A percentile compares a stretch with the other conserved stretches of the same genome.
These are phyloP conservation scores for Pseudois nayaur DNA, from an alignment of 2,113 vertebrate genomes.

Conservation along the genomic window DNA sequence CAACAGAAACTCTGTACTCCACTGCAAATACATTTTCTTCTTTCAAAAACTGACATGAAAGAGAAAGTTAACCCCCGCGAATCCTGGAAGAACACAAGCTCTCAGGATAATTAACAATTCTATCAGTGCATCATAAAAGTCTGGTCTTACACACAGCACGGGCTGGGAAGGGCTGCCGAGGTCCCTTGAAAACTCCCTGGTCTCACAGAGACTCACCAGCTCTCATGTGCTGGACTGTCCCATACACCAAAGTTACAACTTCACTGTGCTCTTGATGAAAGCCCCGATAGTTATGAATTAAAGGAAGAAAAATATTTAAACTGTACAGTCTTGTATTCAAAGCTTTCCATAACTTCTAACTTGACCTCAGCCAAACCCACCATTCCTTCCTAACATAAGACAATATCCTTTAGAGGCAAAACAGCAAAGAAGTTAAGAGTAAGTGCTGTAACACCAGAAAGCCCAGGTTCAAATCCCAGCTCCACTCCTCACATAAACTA, in stretches of 20 bases:
- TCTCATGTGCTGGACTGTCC: background rate
- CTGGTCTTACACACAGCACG: background rate
- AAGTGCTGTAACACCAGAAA: background rate
- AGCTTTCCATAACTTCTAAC: background rate
- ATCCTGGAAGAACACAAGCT: background rate
- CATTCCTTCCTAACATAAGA: background rate
- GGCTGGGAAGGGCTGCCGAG: background rate
- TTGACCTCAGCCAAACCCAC: background rate
- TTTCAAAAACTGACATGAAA: slow-evolving; percentile 5
- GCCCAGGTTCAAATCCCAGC: background rate
- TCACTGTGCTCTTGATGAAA: background rate
- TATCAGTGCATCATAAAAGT: background rate
- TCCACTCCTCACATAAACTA: background rate
- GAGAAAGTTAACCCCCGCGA: background rate
- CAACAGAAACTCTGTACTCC: background rate
- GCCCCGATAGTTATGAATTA: background rate
- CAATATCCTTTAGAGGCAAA: background rate
- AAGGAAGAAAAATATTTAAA: background rate
- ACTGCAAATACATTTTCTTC: slow-evolving; percentile 3
- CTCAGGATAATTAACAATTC: background rate
- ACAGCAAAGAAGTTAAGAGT: background rate
- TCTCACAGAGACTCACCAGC: background rate
- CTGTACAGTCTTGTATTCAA: background rate
- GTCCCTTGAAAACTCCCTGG: background rate
- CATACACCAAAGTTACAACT: background rate